phyloP scores from a whole-genome alignment of 1,140 invertebrate species.

The Brachionus calyciflorus region DNA sequence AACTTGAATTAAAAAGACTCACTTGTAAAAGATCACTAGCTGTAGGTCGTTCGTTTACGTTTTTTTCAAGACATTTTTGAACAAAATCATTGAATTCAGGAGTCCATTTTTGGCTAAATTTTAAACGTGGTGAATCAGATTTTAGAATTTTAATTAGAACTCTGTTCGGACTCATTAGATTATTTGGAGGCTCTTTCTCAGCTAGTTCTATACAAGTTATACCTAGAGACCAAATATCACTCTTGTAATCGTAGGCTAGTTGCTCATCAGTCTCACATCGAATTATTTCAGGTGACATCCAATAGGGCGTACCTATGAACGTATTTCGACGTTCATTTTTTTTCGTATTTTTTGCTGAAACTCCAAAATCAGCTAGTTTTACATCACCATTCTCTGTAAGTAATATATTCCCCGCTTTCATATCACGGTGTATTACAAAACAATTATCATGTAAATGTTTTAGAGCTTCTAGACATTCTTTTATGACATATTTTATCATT shows the following conservation, averaged over 20 bases:
- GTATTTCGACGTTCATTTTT: constrained; percentile 90
- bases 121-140: constrained; percentile 95
- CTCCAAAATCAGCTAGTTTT: constrained; percentile 71
- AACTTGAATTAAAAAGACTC: not conserved
- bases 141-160: constrained; percentile 63
- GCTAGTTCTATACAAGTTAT: constrained; percentile 98
- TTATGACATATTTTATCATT: constrained; percentile 43
- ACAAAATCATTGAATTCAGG: constrained; percentile 77
- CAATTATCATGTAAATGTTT: constrained; percentile 45
- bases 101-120: constrained; percentile 91
- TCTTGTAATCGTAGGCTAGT: constrained; percentile 82
- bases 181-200: constrained; percentile 91
- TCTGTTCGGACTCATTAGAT: not conserved
- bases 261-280: constrained; percentile 43
- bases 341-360: constrained; percentile 59
- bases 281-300: constrained; percentile 80
- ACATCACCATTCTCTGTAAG: constrained; percentile 95
- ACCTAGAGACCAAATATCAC: constrained; percentile 84
- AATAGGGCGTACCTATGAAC: constrained; percentile 95
- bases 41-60: constrained; percentile 75
- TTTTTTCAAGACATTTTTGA: constrained; percentile 57
- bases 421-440: constrained; percentile 67
- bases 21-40: constrained; percentile 80
- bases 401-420: constrained; percentile 98
- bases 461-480: constrained; percentile 37